phyloP scores from a whole-genome alignment of 37 sponge, comb jelly and placozoan species.

The Diacarnus erythraeanus region DNA sequence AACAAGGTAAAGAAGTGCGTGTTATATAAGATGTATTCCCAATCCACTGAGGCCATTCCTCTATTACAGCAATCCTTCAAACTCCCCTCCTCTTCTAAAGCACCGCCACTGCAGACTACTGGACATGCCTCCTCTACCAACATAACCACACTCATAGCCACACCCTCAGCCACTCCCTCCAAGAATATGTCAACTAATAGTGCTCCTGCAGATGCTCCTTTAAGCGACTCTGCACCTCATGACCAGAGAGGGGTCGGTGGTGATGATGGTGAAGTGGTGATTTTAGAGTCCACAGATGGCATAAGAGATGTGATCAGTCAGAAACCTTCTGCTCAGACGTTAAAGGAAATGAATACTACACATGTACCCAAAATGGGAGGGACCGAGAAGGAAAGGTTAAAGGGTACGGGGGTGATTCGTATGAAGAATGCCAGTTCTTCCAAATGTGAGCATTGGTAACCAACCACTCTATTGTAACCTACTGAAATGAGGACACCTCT shows the following conservation, averaged over 20 bases:
- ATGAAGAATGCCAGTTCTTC: slow-evolving; percentile 2
- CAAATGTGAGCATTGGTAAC: neutral
- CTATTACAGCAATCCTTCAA: neutral
- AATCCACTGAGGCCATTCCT: neutral
- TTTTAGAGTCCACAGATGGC: neutral
- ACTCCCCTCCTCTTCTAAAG: neutral
- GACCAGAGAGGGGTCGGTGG: neutral
- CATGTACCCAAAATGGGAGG: neutral
- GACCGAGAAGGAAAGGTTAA: neutral
- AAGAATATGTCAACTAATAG: neutral
- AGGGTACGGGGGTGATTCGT: neutral
- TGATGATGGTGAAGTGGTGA: neutral
- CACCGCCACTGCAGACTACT: neutral
- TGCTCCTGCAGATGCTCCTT: neutral
- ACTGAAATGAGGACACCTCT: too few species aligned
- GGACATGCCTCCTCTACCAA: neutral
- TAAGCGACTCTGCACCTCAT: too few species aligned
- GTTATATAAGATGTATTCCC: too few species aligned
- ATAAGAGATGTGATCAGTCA: slow-evolving; percentile 2
- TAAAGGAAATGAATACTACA: slow-evolving; percentile 1
- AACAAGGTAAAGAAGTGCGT: slow-evolving; percentile 9
- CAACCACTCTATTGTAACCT: too few species aligned
- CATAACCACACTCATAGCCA: neutral
- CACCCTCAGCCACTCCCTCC: neutral
- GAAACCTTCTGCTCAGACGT: neutral